A percentile compares a stretch with the other conserved stretches of the same genome.
These are phyloP conservation scores for Bombyx mandarina DNA, from an alignment of 1,140 invertebrate species.

Conservation along the genomic window DNA sequence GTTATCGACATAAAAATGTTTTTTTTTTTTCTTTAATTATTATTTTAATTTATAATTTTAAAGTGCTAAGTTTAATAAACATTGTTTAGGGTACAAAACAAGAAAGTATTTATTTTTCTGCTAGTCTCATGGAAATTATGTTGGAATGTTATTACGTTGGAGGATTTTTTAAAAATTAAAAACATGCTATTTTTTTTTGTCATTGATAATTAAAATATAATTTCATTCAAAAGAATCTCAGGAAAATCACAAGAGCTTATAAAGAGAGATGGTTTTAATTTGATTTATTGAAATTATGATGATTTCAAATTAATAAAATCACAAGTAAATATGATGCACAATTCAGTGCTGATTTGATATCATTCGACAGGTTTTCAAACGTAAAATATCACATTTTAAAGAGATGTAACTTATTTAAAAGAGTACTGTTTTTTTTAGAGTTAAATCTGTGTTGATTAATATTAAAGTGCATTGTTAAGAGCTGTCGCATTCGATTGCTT, in stretches of 20 bases:
- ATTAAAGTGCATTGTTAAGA: conserved; percentile 44
- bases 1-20: conserved; percentile 25
- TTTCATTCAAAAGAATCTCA: conserved; percentile 31
- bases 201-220: conserved; percentile 1
- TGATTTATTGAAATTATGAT: not conserved
- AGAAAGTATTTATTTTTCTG: conserved; percentile 37
- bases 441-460: conserved; percentile 58
- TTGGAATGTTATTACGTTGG: conserved; percentile 15
- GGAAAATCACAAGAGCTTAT: conserved; percentile 9
- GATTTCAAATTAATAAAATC: too few species aligned
- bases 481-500: not conserved
- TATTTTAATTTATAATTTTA: conserved; percentile 23
- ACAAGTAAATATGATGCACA: too few species aligned
- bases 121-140: conserved; percentile 23
- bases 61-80: conserved; percentile 25
- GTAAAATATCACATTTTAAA: conserved; percentile 30
- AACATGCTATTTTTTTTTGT: not conserved
- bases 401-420: conserved; percentile 49
- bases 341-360: conserved; percentile 21
- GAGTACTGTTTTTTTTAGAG: conserved; percentile 37
- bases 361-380: conserved; percentile 25
- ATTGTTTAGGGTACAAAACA: conserved; percentile 32
- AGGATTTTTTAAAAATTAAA: conserved; percentile 1
- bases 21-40: conserved; percentile 13
- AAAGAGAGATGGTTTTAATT: conserved; percentile 3